Evolutionary conservation across 2,113 vertebrate species (phyloP).

Genomic region (Phaethornis superciliosus): DNA sequence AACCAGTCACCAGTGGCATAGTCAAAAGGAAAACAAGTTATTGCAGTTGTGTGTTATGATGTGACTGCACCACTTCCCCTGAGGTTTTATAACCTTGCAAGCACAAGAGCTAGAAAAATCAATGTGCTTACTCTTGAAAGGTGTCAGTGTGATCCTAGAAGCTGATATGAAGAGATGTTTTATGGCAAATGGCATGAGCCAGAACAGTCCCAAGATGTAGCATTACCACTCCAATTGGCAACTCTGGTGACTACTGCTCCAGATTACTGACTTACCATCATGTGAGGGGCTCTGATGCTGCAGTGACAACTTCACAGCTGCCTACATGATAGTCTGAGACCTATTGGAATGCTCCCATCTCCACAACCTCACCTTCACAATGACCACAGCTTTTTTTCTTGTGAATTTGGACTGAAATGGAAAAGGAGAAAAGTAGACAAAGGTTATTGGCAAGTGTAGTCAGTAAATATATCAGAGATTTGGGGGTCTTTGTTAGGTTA

Average conservation of each 20-base stretch:
- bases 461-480: background rate
- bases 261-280: background rate
- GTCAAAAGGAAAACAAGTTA: background rate
- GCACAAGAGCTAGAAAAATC: background rate
- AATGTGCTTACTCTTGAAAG: background rate
- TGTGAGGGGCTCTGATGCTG: background rate
- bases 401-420: background rate
- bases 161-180: background rate
- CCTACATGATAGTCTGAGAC: background rate
- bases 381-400: background rate
- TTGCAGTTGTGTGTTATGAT: background rate
- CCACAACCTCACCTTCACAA: background rate
- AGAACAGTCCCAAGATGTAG: background rate
- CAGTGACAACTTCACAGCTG: background rate
- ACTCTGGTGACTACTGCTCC: background rate
- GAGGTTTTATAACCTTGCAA: background rate
- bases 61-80: background rate
- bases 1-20: background rate
- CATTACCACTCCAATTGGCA: background rate
- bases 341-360: background rate
- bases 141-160: background rate
- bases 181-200: background rate
- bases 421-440: background rate
- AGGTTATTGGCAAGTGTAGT: background rate
- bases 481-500: background rate